phyloP scores from a whole-genome alignment of 2,113 vertebrate genomes.

The Sprattus sprattus region DNA sequence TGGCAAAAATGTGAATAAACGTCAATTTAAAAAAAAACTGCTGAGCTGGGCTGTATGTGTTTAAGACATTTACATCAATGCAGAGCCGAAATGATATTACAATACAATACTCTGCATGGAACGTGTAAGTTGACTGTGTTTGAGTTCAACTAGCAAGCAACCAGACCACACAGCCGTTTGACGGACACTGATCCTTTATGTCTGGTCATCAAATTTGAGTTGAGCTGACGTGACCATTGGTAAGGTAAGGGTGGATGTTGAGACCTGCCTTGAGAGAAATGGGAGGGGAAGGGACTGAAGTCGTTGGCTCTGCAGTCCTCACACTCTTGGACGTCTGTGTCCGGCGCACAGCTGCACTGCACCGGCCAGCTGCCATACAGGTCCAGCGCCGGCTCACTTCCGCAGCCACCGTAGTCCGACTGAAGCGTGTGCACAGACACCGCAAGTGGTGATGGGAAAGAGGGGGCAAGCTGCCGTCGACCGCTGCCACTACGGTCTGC shows the following conservation, averaged over 20 bases:
- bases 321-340: constrained; percentile 40
- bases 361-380: constrained; percentile 56
- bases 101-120: no score
- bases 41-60: not conserved
- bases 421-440: not conserved
- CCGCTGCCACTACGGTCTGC: not conserved
- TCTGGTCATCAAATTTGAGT: no score
- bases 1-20: no score
- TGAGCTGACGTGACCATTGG: no score
- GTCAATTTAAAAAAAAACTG: not conserved
- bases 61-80: not conserved
- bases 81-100: no score
- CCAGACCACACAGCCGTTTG: no score
- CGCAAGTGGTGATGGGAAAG: no score
- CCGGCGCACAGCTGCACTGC: constrained; percentile 55
- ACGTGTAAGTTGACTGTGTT: no score
- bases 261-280: constrained; percentile 39
- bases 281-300: constrained; percentile 30
- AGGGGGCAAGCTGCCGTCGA: not conserved
- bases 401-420: not conserved
- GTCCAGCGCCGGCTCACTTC: not conserved
- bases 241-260: not conserved
- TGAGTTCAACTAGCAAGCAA: no score
- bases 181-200: no score
- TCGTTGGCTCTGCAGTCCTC: constrained; percentile 57